Base-by-base conservation (phyloP, 2,797 vertebrate species). In the Silurus aristotelis region DNA sequence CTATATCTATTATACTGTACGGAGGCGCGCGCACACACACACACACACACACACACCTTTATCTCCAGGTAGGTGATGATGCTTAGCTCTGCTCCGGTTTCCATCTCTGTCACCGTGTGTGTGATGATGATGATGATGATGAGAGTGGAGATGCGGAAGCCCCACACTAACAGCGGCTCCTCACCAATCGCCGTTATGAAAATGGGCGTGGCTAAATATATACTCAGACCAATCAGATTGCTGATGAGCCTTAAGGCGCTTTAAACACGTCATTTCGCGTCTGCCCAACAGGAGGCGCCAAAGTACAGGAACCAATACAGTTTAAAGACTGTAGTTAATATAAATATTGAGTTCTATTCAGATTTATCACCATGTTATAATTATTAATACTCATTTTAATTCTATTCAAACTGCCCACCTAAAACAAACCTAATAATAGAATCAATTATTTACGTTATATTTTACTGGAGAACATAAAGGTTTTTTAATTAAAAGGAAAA, bases 71-170 rank as follows among this genome's bases (percentile, higher is more conserved):
- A 43, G 31, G 38, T 61, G 76, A 43, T 78, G 76, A 6, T 78
- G 56, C 17, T 76, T n/a, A 8, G 8, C 27, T 78, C 58, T 3
- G 19, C 25, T 77, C 55, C 9, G 55, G 0, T 38, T 17, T 58
- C 75, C 77, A 67, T 25, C 20, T 77, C 48, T 52, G 48, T 2
- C 1, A 7, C 0, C 48, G 58, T 68, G n/a, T 89, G 91, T 87
- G 85, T 52, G 88, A 52, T 70, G 73, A 58, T 77, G 76, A 63
- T 72, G 27, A 6, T 63, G 27, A 22, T 79, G 58, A 46, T 46
- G 20, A 63, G 6, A 78, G 31, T 19, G 6, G 58, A 61, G 55
- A 78, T 38, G 20, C 76, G 76, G 76, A 79, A 66, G n/a, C 61
- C 2, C 7, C 43, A 64, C 31, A 80, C 38, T 48, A 22, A 80